phyloP scores from a whole-genome alignment of 1,140 invertebrate genomes.

The Eciton burchellii region DNA sequence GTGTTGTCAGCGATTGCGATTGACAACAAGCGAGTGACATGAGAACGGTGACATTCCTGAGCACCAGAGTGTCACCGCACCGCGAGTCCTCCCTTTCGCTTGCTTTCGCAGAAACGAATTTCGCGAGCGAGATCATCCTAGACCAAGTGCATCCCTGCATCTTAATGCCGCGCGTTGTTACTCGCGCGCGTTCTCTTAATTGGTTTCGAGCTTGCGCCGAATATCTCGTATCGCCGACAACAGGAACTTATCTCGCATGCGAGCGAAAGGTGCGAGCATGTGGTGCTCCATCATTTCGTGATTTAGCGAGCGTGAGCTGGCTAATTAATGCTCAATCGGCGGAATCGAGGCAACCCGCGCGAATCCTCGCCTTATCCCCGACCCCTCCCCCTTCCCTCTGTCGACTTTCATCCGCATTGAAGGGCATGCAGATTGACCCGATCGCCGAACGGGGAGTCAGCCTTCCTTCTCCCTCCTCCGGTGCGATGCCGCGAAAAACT shows the following conservation, averaged over 20 bases:
- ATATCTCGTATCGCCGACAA: constrained; percentile 19
- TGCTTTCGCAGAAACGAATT: no score
- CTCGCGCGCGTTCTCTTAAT: constrained; percentile 15
- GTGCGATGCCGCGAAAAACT: background rate
- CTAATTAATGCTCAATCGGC: background rate
- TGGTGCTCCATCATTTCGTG: constrained; percentile 3
- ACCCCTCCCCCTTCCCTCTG: no score
- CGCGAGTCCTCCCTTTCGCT: no score
- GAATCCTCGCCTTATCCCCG: no score
- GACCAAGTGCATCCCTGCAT: background rate
- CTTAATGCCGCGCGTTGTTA: background rate
- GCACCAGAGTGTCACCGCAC: no score
- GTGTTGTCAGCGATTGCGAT: background rate
- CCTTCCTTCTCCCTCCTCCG: background rate
- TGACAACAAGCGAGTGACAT: background rate
- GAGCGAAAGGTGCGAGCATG: constrained; percentile 11
- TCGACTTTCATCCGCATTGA: no score
- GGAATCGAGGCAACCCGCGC: background rate
- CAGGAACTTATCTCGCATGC: constrained; percentile 13
- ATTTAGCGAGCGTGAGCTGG: background rate
- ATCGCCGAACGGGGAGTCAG: background rate
- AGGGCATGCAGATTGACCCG: no score
- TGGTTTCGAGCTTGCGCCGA: constrained; percentile 26
- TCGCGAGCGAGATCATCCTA: background rate
- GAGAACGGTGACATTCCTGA: no score